A percentile compares a stretch with the other conserved stretches of the same genome.
These are phyloP conservation scores for Tapera naevia DNA, from an alignment of 2,797 vertebrate genomes.

Conservation along the genomic window DNA sequence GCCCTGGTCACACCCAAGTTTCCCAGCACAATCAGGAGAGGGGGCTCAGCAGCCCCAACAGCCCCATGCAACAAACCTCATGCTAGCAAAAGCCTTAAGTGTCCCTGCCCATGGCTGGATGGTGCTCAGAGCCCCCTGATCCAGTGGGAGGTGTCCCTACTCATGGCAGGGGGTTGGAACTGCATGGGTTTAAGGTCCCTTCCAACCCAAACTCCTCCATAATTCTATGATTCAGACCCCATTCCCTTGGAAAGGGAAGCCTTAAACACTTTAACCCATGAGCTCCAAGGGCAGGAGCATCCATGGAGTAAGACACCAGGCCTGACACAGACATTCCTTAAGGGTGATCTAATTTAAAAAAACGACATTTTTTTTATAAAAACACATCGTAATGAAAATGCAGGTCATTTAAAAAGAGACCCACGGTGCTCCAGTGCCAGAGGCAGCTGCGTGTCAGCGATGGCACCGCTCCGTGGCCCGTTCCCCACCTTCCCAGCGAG, in stretches of 20 bases:
- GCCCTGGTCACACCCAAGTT: not conserved
- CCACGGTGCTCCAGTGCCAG: not conserved
- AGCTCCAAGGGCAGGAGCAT: not conserved
- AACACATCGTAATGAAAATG: slow-evolving; percentile 27
- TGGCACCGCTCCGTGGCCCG: not conserved
- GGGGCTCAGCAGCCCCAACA: not conserved
- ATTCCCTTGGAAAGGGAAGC: not conserved
- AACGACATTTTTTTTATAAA: slow-evolving; percentile 36
- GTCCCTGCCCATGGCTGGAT: no score
- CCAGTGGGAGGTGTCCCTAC: no score
- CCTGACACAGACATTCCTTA: slow-evolving; percentile 38
- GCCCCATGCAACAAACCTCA: not conserved
- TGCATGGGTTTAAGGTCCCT: no score
- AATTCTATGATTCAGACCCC: no score
- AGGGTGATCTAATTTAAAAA: slow-evolving; percentile 55
- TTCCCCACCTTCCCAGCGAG: not conserved
- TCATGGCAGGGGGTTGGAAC: no score
- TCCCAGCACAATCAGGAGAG: not conserved
- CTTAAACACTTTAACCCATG: not conserved
- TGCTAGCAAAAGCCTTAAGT: not conserved
- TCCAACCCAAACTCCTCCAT: no score
- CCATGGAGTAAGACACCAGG: not conserved
- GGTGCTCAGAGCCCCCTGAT: no score
- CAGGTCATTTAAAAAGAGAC: not conserved
- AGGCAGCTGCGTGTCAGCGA: not conserved